Conservation (phyloP, 2,888 invertebrate genomes). For the Eilema caniola region DNA sequence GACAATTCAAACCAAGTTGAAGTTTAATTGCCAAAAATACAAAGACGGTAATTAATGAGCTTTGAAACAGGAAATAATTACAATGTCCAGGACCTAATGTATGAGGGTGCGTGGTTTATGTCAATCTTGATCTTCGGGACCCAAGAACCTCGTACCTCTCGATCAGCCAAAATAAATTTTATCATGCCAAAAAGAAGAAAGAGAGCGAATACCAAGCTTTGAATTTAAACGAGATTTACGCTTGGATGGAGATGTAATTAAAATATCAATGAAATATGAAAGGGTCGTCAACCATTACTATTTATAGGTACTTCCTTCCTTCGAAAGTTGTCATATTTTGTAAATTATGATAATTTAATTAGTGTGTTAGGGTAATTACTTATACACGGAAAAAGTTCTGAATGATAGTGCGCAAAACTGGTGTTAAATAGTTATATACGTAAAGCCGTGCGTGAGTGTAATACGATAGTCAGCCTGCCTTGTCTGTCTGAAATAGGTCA, state of each 20-base stretch:
- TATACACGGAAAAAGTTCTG: background rate
- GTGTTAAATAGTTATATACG: background rate
- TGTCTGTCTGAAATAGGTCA: constrained; percentile 1
- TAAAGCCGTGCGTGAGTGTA: background rate
- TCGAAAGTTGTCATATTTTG: too few relatives aligned
- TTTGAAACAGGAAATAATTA: background rate
- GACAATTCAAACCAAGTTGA: too few relatives aligned
- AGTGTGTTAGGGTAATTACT: background rate
- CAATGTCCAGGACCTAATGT: background rate
- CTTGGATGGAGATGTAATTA: background rate
- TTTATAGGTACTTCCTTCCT: too few relatives aligned
- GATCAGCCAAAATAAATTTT: background rate
- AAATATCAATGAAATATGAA: background rate
- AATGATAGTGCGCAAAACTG: background rate
- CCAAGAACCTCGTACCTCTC: too few relatives aligned
- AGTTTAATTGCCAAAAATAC: too few relatives aligned
- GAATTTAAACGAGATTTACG: background rate
- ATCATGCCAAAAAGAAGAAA: background rate
- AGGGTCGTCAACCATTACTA: background rate
- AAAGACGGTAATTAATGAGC: too few relatives aligned
- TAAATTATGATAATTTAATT: background rate
- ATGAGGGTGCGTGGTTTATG: background rate
- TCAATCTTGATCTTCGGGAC: too few relatives aligned
- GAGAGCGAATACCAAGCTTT: background rate
- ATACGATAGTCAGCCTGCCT: background rate